Percentiles rank a stretch among this genome's conserved stretches.
These are phyloP conservation scores for Asarcornis scutulata DNA, from an alignment of 2,113 vertebrate genomes.

Conservation along the genomic window DNA sequence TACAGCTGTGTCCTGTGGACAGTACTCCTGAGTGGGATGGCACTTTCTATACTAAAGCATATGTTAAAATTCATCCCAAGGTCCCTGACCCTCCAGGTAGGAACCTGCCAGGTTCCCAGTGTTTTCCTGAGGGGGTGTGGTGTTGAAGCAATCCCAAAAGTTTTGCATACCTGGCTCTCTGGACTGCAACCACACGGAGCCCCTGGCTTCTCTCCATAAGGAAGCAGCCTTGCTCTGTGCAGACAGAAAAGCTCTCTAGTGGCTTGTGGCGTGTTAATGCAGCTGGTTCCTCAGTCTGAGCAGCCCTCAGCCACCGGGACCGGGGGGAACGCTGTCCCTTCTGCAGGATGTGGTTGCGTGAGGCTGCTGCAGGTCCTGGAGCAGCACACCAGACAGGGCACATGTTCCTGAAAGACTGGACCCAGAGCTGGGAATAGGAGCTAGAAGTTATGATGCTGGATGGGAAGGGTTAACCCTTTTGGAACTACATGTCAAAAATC, in stretches of 20 bases:
- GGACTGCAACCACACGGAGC: not conserved
- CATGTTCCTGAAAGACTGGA: not conserved
- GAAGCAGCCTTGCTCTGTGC: not conserved
- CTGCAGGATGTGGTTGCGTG: not conserved
- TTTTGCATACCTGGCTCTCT: not conserved
- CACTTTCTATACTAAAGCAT: accelerated
- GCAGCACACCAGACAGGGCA: not conserved
- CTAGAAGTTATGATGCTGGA: not conserved
- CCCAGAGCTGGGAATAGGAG: not conserved
- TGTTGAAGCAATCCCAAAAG: not conserved
- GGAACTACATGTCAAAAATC: too few relatives aligned
- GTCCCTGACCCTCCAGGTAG: not conserved
- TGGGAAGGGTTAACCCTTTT: constrained; percentile 24
- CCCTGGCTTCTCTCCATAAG: not conserved
- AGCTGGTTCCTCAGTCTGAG: not conserved
- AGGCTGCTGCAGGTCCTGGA: not conserved
- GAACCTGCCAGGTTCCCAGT: not conserved
- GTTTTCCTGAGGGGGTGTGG: not conserved
- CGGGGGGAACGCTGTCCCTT: not conserved
- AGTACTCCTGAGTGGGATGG: not conserved
- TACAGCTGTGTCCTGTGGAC: not conserved
- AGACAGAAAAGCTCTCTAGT: not conserved
- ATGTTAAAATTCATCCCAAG: not conserved
- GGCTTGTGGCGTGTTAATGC: not conserved
- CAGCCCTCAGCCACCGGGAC: not conserved